Evolutionary conservation across 2,888 invertebrate genomes (phyloP), one percentile per base, ranked within the genome.

Genomic region (Melangyna quadrimaculata): DNA sequence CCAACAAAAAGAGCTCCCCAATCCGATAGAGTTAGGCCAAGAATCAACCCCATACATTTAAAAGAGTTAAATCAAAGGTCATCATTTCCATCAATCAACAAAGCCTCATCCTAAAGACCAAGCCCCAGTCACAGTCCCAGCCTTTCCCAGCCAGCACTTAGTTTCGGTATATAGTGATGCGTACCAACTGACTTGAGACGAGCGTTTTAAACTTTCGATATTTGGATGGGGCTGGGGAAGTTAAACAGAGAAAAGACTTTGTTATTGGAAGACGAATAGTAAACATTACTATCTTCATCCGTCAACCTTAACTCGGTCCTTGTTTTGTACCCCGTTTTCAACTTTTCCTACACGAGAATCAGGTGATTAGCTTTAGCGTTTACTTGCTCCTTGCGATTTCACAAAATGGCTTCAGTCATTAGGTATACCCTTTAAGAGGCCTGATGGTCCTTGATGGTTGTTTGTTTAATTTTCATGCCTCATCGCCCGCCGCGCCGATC

Each of bases 81-180:
- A 81, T 81, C 81, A 74, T 78, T 77, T 78, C 40, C 77, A 86
- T 81, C 86, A 86, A 86, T 86, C 86, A 86, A 86, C 72, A 80
- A 80, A 45, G 67, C 32, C 35, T 35, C 32, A 1, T 29, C 22
- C 35, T 12, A 12, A 10, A 29, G 29, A 37, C n/a, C 35, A 9
- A 59, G 5, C 10, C 6, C 22, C 14, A 8, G 12, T 32, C 1
- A 8, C 27, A 55, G 55, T 29, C 9, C n/a, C n/a, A n/a, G n/a
- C n/a, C n/a, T n/a, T 29, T 27, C 29, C 45, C 22, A n/a, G 45
- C 19, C 63, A 63, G 63, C 22, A 19, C 63, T 32, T 32, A 19
- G 53, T n/a, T 9, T n/a, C 55, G 37, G 29, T 43, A 27, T 43
- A 27, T 53, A 12, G 45, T 37, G 63, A 24, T 51, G 24, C 8